Base-by-base conservation (phyloP, 2,888 invertebrate species). In the Creontiades dilutus region DNA sequence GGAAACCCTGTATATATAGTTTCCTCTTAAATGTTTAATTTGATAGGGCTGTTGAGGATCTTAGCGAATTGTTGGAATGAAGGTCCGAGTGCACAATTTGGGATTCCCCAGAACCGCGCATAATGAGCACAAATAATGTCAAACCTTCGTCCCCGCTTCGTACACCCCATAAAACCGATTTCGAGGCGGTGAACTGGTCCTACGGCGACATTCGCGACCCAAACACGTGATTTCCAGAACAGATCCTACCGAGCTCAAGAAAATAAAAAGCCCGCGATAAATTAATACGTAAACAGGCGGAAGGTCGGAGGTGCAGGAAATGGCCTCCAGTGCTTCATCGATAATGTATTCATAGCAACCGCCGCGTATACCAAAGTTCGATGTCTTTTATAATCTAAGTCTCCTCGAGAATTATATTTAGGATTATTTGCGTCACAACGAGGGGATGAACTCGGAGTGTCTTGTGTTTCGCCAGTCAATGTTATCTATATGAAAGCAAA, bases 301-400 rank as follows among this genome's bases (percentile, higher is more conserved):
- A 85, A 85, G 85, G 85, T 57, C 57, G 61, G 85, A 37, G 85
- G 57, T 85, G 85, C 85, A 85, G 85, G 85, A 85, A 85, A 61
- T 85, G 85, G 28, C 85, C 85, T 85, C 85, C 57, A 85, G 27
- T 61, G 85, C 85, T 85, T 85, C 85, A 61, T 85, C 85, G 85
- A 85, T 85, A 85, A 85, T 85, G 85, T 85, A 85, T 85, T 85
- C 85, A 85, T 14, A 85, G 85, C 85, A 85, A 27, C 57, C 85
- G 55, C 85, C 85, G 61, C 57, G n/a, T 78, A 19, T 68, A 23
- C 37, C 68, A 68, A 27, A 68, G 68, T 68, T 68, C 68, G 68
- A 68, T 68, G 68, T 68, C n/a, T 68, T 68, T 68, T 68, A 52
- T 68, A 68, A 37, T 23, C 11, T 23, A 19, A 61, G 68, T 68